Conservation (phyloP, 2,797 vertebrate species). For the Notolepis coatsorum region DNA sequence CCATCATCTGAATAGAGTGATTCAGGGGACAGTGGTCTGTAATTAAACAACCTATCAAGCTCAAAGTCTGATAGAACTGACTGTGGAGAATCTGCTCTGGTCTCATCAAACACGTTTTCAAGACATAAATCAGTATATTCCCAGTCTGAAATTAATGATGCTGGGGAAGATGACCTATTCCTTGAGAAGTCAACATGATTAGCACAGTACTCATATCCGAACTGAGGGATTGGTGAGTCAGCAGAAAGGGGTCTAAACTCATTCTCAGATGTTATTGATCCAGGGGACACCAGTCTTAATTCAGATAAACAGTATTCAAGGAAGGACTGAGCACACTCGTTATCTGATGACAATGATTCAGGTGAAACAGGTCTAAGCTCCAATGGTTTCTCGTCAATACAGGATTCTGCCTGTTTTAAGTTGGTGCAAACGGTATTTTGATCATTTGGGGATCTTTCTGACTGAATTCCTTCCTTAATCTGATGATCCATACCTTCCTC, state of each 20-base stretch:
- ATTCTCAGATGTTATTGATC: background rate
- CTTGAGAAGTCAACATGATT: background rate
- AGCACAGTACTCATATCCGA: background rate
- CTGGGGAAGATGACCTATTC: background rate
- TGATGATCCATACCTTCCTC: too few species aligned
- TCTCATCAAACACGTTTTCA: background rate
- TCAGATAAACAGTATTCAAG: too few species aligned
- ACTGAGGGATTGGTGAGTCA: background rate
- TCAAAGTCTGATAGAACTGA: background rate
- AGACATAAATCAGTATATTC: background rate
- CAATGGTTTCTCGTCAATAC: too few species aligned
- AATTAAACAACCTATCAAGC: background rate
- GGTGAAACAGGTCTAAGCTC: too few species aligned
- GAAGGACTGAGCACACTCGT: too few species aligned
- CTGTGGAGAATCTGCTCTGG: slow-evolving; percentile 1
- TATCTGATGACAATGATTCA: too few species aligned
- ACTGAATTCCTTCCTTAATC: too few species aligned
- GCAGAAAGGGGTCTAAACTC: background rate
- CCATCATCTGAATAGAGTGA: background rate
- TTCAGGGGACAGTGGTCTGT: background rate
- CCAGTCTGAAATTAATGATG: background rate
- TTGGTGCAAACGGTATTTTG: too few species aligned
- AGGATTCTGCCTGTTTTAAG: too few species aligned
- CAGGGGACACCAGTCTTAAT: background rate
- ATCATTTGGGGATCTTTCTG: too few species aligned